Evolutionary conservation across 1,140 invertebrate genomes (phyloP), one percentile per base, ranked within the genome.

Genomic region (Zeugodacus cucurbitae): DNA sequence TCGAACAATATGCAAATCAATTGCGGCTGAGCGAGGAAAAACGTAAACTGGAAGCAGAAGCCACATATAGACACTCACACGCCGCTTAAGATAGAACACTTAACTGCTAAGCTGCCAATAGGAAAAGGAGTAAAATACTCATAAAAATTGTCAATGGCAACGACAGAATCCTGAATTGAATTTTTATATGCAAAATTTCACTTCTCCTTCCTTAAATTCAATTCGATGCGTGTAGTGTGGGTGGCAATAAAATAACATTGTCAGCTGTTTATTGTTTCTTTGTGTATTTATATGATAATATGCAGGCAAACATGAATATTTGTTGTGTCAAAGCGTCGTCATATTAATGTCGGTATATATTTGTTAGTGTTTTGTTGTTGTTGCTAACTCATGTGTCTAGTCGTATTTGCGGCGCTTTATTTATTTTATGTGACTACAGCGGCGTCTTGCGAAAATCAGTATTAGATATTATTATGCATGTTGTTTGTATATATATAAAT

Each of bases 111-210:
- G 29, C 41, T 20, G n/a, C 41, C 41, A 82, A 82, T 82, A 82
- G n/a, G 74, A 89, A 91, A 92, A 92, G 90, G 91, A 92, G 90
- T 92, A 89, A 92, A 92, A 92, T 91, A 91, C 91, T 92, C 91
- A 92, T 92, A 92, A 92, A 92, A 82, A 92, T 91, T 90, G 91
- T 89, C 91, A 90, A 48, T 82, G 74, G 29, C 85, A 86, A 88
- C 86, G 62, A 67, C 58, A 90, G 82, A 92, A 91, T 90, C 90
- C 91, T 91, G 91, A 92, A 92, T 92, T 92, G 91, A 92, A 92
- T 92, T 92, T 92, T 91, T 92, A 87, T 59, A 92, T 92, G 70
- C 70, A 74, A 74, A 74, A 74, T 82, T 82, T 82, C 74, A 82
- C 74, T 29, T 29, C 26, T 54, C 7, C 44, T 82, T 48, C 11